Evolutionary conservation across 2,888 invertebrate species (phyloP), one percentile per base, ranked within the genome.

Genomic region (Oxyteleia sp.): DNA sequence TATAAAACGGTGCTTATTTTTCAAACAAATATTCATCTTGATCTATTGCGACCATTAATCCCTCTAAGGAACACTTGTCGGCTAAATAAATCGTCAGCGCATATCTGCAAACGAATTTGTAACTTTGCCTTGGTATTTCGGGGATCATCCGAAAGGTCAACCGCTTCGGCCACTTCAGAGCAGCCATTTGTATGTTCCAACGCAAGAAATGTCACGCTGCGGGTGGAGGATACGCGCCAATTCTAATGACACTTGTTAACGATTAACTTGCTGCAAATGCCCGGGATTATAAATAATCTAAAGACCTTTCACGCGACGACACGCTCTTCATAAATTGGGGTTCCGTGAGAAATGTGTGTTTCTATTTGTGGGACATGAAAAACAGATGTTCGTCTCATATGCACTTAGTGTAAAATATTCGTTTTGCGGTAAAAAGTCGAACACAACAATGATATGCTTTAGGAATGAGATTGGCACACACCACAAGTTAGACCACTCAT

Each of bases 301-400:
- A 1, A n/a, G n/a, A 49, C 35, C 49, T 49, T 20, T 26, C 11
- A 20, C 5, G 5, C 72, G 13, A 32, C 49, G 61, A 29, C 53
- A 26, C 43, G 49, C 20, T 69, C 74, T 83, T 83, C 79, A 79
- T 75, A 75, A 84, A 84, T 84, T 53, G 64, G 66, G 47, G 38
- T 47, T 13, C 18, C 32, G 26, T 18, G 29, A 16, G 20, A 59
- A 53, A 53, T 16, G 20, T 35, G 26, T 16, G 45, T 49, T 45
- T 72, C 81, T 84, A 84, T 84, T 84, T 84, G 26, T 78, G 76
- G 47, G 45, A 78, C 75, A 85, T 66, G 80, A 53, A 82, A 76
- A 85, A 76, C 87, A 86, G 86, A 85, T 86, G 86, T 84, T 81
- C 51, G 29, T 51, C 45, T 1, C 71, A 53, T 26, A 11, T 41